phyloP scores from a whole-genome alignment of 2,113 vertebrate genomes.

The Tachuris rubrigastra region DNA sequence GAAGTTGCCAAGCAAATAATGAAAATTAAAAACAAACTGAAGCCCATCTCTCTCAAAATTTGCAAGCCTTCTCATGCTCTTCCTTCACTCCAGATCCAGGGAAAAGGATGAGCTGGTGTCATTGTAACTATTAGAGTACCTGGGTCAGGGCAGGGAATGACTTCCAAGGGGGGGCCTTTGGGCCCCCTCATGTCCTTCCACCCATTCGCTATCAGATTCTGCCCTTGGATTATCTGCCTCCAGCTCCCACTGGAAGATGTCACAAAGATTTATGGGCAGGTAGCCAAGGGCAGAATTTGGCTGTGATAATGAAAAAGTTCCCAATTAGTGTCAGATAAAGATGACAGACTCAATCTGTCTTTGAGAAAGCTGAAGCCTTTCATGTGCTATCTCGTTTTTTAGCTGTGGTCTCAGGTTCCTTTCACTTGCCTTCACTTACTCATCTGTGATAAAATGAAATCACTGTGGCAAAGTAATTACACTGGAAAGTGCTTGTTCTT shows the following conservation, averaged over 20 bases:
- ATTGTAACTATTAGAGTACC: not conserved
- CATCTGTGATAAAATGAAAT: not conserved
- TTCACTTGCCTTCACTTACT: not conserved
- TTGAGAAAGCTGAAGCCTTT: constrained; percentile 28
- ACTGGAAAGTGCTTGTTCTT: constrained; percentile 43
- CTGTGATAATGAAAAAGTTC: constrained; percentile 48
- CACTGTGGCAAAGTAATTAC: constrained; percentile 38
- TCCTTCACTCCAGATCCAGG: not conserved
- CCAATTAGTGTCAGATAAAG: constrained; percentile 49
- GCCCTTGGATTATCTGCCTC: not conserved
- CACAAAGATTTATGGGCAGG: constrained; percentile 12
- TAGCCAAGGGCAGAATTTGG: constrained; percentile 29
- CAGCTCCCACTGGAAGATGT: not conserved
- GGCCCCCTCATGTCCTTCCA: not conserved
- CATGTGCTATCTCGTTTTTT: not conserved
- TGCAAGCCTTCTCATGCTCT: not conserved
- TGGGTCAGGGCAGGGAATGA: not conserved
- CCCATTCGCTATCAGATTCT: not conserved
- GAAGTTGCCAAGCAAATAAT: not conserved
- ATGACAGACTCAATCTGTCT: constrained; percentile 23
- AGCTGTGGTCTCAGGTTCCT: not conserved
- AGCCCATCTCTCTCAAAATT: not conserved
- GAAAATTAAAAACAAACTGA: not conserved
- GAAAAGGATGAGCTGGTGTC: not conserved
- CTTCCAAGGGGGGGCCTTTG: not conserved